phyloP scores from a whole-genome alignment of 2,113 vertebrate species.

The Ptilonorhynchus violaceus region DNA sequence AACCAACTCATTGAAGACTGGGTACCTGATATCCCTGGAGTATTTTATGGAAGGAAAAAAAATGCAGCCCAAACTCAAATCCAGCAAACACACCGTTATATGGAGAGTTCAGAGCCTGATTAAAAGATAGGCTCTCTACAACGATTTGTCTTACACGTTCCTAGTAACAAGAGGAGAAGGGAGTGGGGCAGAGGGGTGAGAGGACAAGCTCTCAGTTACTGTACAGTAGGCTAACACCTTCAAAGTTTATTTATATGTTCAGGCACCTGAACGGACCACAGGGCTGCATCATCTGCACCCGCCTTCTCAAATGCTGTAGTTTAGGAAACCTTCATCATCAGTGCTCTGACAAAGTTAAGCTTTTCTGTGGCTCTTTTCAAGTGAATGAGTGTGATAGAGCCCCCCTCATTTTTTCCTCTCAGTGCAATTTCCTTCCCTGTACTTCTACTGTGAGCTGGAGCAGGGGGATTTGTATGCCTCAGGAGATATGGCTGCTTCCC shows the following conservation, averaged over 20 bases:
- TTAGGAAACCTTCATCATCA: not conserved
- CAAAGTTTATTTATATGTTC: not conserved
- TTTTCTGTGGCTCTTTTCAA: not conserved
- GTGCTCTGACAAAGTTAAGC: not conserved
- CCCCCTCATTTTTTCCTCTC: not conserved
- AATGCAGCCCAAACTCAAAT: constrained; percentile 31
- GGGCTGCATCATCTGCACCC: not conserved
- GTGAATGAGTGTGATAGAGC: not conserved
- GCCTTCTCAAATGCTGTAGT: not conserved
- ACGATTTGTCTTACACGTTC: not conserved
- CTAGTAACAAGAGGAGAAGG: not conserved
- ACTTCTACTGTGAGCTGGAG: not conserved
- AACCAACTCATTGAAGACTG: constrained; percentile 66
- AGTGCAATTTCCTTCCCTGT: not conserved
- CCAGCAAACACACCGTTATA: constrained; percentile 53
- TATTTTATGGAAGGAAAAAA: constrained; percentile 52
- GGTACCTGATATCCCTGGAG: constrained; percentile 74
- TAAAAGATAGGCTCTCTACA: constrained; percentile 52
- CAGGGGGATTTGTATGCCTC: not conserved
- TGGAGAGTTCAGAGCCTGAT: constrained; percentile 30
- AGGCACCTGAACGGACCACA: not conserved
- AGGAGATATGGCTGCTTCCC: not conserved
- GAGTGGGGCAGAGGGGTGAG: not conserved
- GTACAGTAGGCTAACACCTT: not conserved
- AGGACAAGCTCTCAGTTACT: not conserved